Evolutionary conservation across 2,888 invertebrate genomes (phyloP).

Genomic region (Onchidella celtica): DNA sequence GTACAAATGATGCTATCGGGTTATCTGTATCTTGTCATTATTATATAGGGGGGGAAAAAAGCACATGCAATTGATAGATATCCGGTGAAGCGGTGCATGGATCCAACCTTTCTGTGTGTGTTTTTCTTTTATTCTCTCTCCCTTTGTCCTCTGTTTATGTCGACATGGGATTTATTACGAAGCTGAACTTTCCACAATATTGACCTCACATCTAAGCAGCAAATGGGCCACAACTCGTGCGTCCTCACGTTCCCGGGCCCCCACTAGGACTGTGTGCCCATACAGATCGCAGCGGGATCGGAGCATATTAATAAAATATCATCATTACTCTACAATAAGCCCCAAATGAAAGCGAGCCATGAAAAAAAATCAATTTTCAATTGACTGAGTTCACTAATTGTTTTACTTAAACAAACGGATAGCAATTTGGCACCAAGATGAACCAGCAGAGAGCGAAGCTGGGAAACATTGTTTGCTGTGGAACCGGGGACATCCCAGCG

Average conservation of each 20-base stretch:
- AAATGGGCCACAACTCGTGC: not conserved
- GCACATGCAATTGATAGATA: too few relatives aligned
- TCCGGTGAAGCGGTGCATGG: too few relatives aligned
- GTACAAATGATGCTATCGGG: too few relatives aligned
- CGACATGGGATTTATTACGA: conserved; percentile 5
- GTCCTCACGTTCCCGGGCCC: not conserved
- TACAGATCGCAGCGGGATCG: not conserved
- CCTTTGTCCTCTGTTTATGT: too few relatives aligned
- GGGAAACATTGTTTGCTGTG: conserved; percentile 22
- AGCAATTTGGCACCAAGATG: conserved; percentile 38
- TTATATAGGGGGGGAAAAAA: too few relatives aligned
- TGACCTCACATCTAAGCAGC: not conserved
- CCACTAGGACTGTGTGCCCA: not conserved
- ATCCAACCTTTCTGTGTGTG: too few relatives aligned
- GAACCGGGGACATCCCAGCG: not conserved
- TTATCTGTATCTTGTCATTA: too few relatives aligned
- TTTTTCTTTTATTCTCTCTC: too few relatives aligned
- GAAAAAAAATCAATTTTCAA: conserved; percentile 42
- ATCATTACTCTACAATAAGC: conserved; percentile 22
- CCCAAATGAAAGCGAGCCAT: conserved; percentile 20
- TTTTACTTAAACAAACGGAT: conserved; percentile 50
- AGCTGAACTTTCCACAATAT: not conserved
- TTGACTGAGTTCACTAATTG: conserved; percentile 42
- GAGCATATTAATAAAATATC: conserved; percentile 48
- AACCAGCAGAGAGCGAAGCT: conserved; percentile 11